A percentile compares a stretch with the other conserved stretches of the same genome.
These are phyloP conservation scores for Percopsis transmontana DNA, from an alignment of 2,113 vertebrate genomes.

Conservation along the genomic window DNA sequence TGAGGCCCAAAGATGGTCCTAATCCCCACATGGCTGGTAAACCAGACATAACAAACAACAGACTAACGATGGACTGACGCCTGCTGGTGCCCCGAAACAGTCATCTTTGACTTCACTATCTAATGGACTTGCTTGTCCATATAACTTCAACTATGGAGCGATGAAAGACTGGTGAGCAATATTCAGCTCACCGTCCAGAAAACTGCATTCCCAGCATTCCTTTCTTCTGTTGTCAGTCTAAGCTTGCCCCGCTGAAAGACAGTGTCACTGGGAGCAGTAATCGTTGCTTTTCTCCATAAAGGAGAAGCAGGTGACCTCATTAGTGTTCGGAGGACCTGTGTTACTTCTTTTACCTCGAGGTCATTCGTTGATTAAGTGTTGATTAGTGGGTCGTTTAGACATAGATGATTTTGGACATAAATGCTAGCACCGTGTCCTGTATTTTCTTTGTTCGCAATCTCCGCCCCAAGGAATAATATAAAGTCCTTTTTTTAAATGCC, in stretches of 20 bases:
- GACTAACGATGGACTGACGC: constrained; percentile 7
- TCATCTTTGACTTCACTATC: background rate
- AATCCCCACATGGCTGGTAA: constrained; percentile 51
- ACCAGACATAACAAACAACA: constrained; percentile 50
- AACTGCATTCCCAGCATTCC: constrained; percentile 48
- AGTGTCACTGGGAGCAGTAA: constrained; percentile 23
- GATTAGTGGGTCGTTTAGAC: too few relatives aligned
- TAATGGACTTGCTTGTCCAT: constrained; percentile 27
- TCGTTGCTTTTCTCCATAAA: constrained; percentile 9
- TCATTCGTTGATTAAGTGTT: too few relatives aligned
- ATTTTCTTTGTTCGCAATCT: too few relatives aligned
- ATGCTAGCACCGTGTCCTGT: too few relatives aligned
- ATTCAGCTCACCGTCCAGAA: constrained; percentile 31
- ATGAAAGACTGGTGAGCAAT: constrained; percentile 26
- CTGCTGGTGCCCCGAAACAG: background rate
- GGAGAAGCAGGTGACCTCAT: too few relatives aligned
- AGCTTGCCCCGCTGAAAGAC: constrained; percentile 41
- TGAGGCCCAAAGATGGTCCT: constrained; percentile 38
- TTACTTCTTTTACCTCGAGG: too few relatives aligned
- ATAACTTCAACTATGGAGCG: constrained; percentile 17
- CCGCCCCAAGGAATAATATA: too few relatives aligned
- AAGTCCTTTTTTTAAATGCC: too few relatives aligned
- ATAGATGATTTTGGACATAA: too few relatives aligned
- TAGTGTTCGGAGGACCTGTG: too few relatives aligned
- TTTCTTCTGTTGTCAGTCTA: constrained; percentile 20